Percentiles rank a stretch among this genome's conserved stretches.
Evolutionary conservation across 2,113 vertebrate genomes (phyloP).

Genomic region (Pseudorasbora parva): DNA sequence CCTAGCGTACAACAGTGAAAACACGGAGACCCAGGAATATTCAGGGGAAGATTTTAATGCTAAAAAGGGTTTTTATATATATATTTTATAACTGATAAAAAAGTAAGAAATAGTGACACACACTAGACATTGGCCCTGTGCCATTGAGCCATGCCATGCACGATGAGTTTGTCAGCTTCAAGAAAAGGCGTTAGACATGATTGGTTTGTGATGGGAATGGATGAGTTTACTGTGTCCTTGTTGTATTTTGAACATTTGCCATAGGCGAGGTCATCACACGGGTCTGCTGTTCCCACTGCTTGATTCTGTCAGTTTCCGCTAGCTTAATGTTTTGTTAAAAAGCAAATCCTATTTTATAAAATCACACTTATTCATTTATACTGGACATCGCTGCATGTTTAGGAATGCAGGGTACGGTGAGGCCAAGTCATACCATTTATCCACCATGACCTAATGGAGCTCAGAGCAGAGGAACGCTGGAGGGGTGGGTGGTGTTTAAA

Average conservation of each 20-base stretch:
- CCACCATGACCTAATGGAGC: conserved; percentile 12
- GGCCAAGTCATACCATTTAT: conserved; percentile 13
- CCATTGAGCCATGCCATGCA: background rate
- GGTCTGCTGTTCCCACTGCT: background rate
- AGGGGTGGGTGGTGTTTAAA: background rate
- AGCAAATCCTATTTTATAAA: conserved; percentile 18
- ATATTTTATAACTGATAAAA: background rate
- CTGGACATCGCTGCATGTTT: background rate
- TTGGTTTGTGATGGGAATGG: background rate
- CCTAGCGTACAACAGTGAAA: too few species aligned
- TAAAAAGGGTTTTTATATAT: too few species aligned
- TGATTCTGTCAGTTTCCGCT: background rate
- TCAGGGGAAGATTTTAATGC: too few species aligned
- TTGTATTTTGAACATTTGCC: conserved; percentile 46
- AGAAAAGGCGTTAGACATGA: background rate
- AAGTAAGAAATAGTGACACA: background rate
- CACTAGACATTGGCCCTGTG: background rate
- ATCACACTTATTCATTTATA: conserved; percentile 19
- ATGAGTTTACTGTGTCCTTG: background rate
- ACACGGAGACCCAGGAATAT: too few species aligned
- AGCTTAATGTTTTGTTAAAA: background rate
- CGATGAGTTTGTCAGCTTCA: background rate
- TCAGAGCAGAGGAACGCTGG: background rate
- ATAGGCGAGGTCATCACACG: background rate
- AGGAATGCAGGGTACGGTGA: background rate